Evolutionary conservation across 2,113 vertebrate species (phyloP).

Genomic region (Anser cygnoides): DNA sequence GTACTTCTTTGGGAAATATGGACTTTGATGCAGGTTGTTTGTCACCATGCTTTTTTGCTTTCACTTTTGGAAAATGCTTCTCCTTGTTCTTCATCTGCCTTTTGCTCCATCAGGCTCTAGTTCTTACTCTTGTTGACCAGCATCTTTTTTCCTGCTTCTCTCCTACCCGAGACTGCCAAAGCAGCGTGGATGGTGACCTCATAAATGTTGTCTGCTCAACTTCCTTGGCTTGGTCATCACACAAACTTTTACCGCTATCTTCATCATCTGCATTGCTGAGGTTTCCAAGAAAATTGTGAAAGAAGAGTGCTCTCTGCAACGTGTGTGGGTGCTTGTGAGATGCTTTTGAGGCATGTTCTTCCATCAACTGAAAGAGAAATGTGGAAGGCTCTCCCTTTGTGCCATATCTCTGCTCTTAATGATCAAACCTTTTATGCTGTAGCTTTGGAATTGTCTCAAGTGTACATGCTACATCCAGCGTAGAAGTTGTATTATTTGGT

Average conservation of each 20-base stretch:
- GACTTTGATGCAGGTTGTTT: background rate
- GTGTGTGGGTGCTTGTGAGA: background rate
- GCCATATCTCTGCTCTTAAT: background rate
- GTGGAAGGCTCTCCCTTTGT: background rate
- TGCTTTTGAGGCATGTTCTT: background rate
- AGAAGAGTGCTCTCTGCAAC: background rate
- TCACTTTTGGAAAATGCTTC: background rate
- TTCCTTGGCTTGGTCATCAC: background rate
- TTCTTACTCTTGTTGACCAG: background rate
- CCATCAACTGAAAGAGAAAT: background rate
- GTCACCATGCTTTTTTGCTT: background rate
- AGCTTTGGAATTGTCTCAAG: background rate
- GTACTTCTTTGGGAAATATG: background rate
- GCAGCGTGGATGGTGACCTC: background rate
- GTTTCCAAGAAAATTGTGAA: conserved; percentile 14
- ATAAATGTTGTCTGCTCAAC: background rate
- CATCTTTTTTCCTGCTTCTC: background rate
- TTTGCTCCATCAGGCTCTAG: background rate
- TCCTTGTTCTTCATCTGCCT: background rate
- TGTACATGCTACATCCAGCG: background rate
- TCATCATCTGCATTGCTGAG: background rate
- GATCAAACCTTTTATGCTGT: background rate
- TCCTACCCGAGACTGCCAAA: background rate
- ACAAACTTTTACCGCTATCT: background rate
- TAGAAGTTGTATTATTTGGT: background rate